A percentile compares a stretch with the other conserved stretches of the same genome.
These are phyloP conservation scores for Lomographa bimaculata DNA, from an alignment of 2,888 invertebrate genomes.

Conservation along the genomic window DNA sequence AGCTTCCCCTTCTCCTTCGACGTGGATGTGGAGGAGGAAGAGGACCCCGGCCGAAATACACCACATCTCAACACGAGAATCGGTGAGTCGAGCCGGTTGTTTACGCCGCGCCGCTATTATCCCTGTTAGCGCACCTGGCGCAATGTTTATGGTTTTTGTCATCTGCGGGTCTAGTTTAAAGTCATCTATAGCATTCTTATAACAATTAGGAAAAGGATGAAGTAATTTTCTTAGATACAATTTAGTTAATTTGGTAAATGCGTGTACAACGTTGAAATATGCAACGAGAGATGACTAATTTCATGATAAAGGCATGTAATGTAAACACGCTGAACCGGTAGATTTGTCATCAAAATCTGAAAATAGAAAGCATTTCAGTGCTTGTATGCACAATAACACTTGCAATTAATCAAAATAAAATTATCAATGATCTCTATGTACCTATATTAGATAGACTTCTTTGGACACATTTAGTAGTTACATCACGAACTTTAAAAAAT, in stretches of 20 bases:
- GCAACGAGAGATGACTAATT: constrained; percentile 2
- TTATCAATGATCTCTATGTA: no score
- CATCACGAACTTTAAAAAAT: no score
- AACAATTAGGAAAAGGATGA: no score
- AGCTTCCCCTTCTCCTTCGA: constrained; percentile 80
- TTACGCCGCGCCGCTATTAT: constrained; percentile 24
- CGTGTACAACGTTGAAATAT: background rate
- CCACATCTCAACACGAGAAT: constrained; percentile 65
- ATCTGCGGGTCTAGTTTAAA: background rate
- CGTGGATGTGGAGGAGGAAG: constrained; percentile 70
- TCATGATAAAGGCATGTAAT: background rate
- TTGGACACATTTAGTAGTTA: no score
- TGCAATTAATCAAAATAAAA: no score
- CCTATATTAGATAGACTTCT: no score
- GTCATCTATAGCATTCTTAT: no score
- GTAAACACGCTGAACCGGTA: background rate
- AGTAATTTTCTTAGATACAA: background rate
- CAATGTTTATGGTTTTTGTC: constrained; percentile 8
- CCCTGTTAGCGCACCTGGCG: constrained; percentile 17
- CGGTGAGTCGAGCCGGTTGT: constrained; percentile 54
- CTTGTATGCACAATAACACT: no score
- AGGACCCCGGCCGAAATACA: constrained; percentile 48
- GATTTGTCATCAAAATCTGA: background rate
- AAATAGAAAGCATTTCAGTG: no score
- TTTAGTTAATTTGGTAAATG: no score